phyloP scores from a whole-genome alignment of 2,113 vertebrate genomes.

The Bolborhynchus lineola region DNA sequence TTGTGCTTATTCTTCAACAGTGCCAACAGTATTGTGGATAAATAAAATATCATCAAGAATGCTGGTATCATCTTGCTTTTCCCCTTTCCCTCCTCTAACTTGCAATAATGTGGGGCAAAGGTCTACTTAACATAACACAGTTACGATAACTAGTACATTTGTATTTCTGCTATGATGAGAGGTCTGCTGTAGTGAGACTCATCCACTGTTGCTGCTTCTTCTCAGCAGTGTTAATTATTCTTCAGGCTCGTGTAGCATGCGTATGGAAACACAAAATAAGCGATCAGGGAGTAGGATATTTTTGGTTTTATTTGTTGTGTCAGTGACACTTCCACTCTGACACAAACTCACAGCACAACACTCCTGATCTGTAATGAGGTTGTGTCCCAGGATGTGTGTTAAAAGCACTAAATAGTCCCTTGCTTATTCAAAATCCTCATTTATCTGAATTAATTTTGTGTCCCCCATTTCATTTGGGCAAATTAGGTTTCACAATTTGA shows the following conservation, averaged over 20 bases:
- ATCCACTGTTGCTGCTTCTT: constrained; percentile 54
- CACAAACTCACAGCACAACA: constrained; percentile 42
- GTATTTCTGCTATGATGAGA: constrained; percentile 65
- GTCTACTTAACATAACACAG: constrained; percentile 56
- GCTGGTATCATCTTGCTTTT: constrained; percentile 54
- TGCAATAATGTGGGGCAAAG: constrained; percentile 66
- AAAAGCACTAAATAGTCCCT: constrained; percentile 62
- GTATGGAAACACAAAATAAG: constrained; percentile 61
- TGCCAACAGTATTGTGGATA: constrained; percentile 22
- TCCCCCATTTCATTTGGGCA: constrained; percentile 59
- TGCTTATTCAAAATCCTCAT: constrained; percentile 60
- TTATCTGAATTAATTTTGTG: constrained; percentile 70
- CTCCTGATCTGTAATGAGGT: constrained; percentile 64
- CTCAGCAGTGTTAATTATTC: constrained; percentile 67
- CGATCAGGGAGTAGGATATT: constrained; percentile 58
- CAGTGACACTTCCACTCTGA: constrained; percentile 64
- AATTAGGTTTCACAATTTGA: constrained; percentile 65
- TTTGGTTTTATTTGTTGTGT: constrained; percentile 56
- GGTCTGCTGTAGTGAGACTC: constrained; percentile 59
- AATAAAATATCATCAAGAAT: constrained; percentile 51
- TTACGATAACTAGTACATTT: constrained; percentile 62
- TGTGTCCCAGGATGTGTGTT: constrained; percentile 58
- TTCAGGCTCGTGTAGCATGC: constrained; percentile 50
- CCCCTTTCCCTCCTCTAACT: constrained; percentile 47
- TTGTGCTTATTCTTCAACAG: constrained; percentile 24